Conservation (phyloP, 2,888 invertebrate genomes). For the Cataglyphis cursor region DNA sequence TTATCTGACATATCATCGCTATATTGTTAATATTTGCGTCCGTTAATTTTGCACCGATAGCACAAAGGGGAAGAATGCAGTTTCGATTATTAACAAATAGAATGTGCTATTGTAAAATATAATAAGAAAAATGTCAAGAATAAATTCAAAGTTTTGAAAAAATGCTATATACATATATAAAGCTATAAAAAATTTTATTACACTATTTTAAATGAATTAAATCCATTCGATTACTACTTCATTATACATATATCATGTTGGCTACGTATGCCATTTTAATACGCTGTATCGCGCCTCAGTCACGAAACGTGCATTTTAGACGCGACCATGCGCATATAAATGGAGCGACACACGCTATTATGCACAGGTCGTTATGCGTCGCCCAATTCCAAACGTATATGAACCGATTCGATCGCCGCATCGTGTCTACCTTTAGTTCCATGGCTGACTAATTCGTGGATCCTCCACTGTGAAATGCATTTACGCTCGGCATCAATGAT, state of each 20-base stretch:
- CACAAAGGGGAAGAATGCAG: neutral
- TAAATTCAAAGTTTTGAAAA: conserved; percentile 19
- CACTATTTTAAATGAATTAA: neutral
- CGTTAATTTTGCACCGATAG: conserved; percentile 30
- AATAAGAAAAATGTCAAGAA: conserved; percentile 19
- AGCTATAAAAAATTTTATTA: conserved; percentile 36
- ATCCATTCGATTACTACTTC: conserved; percentile 25
- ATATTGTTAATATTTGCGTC: conserved; percentile 42
- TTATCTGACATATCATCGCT: conserved; percentile 32
- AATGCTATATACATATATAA: neutral
- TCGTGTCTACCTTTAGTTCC: conserved; percentile 18
- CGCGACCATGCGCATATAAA: conserved; percentile 20
- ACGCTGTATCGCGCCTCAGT: neutral
- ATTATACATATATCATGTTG: neutral
- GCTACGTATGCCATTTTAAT: conserved; percentile 3
- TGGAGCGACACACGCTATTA: neutral
- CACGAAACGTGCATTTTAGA: conserved; percentile 33
- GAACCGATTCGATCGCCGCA: neutral
- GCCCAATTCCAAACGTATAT: neutral
- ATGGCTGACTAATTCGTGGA: conserved; percentile 51
- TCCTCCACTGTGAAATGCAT: conserved; percentile 17
- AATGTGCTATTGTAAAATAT: conserved; percentile 6
- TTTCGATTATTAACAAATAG: conserved; percentile 43
- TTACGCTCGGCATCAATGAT: neutral
- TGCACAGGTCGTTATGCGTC: neutral